A percentile compares a stretch with the other conserved stretches of the same genome.
Conservation (phyloP, 2,888 invertebrate species). For the Orchesellides sinensis region DNA sequence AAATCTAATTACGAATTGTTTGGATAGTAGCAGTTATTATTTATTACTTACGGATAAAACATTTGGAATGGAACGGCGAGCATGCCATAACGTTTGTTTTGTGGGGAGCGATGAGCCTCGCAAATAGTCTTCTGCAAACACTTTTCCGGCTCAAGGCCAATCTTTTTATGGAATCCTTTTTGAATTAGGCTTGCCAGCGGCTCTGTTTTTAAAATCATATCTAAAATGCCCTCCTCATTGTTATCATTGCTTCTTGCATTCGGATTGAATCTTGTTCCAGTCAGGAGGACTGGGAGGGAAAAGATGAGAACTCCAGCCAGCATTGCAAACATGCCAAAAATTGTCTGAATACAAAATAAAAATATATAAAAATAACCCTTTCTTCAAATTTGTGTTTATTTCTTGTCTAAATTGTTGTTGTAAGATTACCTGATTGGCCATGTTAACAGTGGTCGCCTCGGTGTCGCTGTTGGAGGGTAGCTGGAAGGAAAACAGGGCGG, state of each 20-base stretch:
- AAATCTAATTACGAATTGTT: too few relatives aligned
- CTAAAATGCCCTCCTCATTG: constrained; percentile 31
- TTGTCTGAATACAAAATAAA: constrained; percentile 32
- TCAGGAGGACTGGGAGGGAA: constrained; percentile 58
- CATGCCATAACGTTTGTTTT: constrained; percentile 61
- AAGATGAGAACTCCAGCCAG: constrained; percentile 45
- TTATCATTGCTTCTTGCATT: constrained; percentile 43
- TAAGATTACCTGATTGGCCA: constrained; percentile 68
- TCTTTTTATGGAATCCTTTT: constrained; percentile 42
- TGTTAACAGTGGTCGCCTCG: constrained; percentile 54
- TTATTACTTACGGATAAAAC: constrained; percentile 60
- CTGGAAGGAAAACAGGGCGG: constrained; percentile 47
- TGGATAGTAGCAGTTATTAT: too few relatives aligned
- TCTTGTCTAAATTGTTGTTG: neutral
- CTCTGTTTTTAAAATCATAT: constrained; percentile 43
- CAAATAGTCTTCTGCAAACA: constrained; percentile 64
- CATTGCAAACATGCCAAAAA: constrained; percentile 62
- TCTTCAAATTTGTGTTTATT: neutral
- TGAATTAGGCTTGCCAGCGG: constrained; percentile 42
- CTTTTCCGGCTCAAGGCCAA: constrained; percentile 59
- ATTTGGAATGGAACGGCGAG: constrained; percentile 59
- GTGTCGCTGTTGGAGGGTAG: constrained; percentile 29
- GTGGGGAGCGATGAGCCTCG: constrained; percentile 60
- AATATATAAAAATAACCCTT: neutral
- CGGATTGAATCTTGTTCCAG: constrained; percentile 52